These are phyloP conservation scores for Odontamblyopus lacepedii DNA, from an alignment of 2,797 vertebrate genomes.

Conservation along the genomic window DNA sequence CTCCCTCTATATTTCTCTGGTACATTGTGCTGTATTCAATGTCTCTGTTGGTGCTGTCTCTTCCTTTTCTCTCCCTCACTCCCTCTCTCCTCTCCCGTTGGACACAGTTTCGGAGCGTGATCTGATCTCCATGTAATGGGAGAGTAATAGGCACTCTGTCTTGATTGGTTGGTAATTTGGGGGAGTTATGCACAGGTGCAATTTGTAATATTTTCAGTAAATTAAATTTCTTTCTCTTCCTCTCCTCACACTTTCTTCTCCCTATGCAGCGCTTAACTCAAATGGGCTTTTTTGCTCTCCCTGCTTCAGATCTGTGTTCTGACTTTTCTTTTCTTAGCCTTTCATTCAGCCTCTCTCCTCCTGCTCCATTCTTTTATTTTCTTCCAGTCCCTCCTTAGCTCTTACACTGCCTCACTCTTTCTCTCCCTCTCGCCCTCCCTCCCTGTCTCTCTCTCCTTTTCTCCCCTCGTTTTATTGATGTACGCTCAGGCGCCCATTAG, in stretches of 20 bases:
- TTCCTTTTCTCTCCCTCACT: constrained; percentile 39
- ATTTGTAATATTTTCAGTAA: constrained; percentile 99
- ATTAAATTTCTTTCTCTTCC: constrained; percentile 94
- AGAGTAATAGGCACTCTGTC: constrained; percentile 99
- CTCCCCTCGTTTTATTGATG: constrained; percentile 97
- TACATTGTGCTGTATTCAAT: constrained; percentile 54
- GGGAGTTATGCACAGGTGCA: constrained; percentile 99
- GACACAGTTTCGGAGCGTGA: constrained; percentile 97
- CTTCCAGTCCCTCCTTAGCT: constrained; percentile 85
- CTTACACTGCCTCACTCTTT: constrained; percentile 47
- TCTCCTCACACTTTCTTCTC: constrained; percentile 59
- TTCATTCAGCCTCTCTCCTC: constrained; percentile 54
- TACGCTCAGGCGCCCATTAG: constrained; percentile 99
- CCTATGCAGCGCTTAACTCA: constrained; percentile 73
- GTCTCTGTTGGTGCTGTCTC: constrained; percentile 45
- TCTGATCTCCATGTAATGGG: constrained; percentile 99
- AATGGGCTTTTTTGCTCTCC: constrained; percentile 45
- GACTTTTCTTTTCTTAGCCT: constrained; percentile 69
- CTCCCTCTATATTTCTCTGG: constrained; percentile 17
- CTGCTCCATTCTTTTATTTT: constrained; percentile 81
- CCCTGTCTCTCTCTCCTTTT: constrained; percentile 55
- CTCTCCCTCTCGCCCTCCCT: constrained; percentile 75
- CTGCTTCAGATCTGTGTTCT: constrained; percentile 53
- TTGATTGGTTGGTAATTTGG: constrained; percentile 99
- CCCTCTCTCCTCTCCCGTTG: constrained; percentile 84